Conservation (phyloP, 1,140 invertebrate species). For the Apocrypta bakeri region DNA sequence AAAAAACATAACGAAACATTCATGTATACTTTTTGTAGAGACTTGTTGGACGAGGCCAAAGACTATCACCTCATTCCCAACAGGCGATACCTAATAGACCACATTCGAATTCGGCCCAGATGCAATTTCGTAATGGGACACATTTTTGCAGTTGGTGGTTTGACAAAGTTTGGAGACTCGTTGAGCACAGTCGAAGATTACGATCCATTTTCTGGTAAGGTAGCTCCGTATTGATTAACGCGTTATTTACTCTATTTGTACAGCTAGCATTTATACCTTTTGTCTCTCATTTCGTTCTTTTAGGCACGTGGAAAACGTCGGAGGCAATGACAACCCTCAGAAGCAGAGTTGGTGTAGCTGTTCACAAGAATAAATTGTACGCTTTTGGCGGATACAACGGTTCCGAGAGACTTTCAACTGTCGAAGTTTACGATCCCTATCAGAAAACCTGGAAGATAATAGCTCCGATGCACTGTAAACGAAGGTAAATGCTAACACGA, state of each 20-base stretch:
- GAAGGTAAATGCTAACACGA: slow-evolving; percentile 77
- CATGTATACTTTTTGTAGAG: slow-evolving; percentile 71
- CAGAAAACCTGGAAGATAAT: slow-evolving; percentile 86
- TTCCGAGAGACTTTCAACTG: slow-evolving; percentile 85
- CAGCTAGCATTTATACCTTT: background rate
- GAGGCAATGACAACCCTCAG: slow-evolving; percentile 88
- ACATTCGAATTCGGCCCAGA: slow-evolving; percentile 84
- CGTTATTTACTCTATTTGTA: background rate
- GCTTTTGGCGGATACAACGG: slow-evolving; percentile 90
- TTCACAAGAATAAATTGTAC: slow-evolving; percentile 84
- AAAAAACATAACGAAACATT: no score
- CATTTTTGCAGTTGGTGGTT: slow-evolving; percentile 91
- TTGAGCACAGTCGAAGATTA: slow-evolving; percentile 91
- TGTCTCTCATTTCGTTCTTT: background rate
- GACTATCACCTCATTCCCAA: slow-evolving; percentile 92
- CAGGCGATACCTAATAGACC: slow-evolving; percentile 83
- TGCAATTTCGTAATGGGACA: slow-evolving; percentile 85
- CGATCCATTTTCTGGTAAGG: slow-evolving; percentile 79
- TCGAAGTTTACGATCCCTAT: slow-evolving; percentile 89
- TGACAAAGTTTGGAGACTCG: slow-evolving; percentile 90
- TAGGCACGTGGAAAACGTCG: slow-evolving; percentile 83
- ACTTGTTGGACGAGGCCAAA: slow-evolving; percentile 88
- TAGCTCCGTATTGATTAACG: background rate
- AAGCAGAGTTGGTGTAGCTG: slow-evolving; percentile 89
- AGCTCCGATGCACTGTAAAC: slow-evolving; percentile 87